These are phyloP conservation scores for Tipula lateralis DNA, from an alignment of 2,888 invertebrate species.

Conservation along the genomic window DNA sequence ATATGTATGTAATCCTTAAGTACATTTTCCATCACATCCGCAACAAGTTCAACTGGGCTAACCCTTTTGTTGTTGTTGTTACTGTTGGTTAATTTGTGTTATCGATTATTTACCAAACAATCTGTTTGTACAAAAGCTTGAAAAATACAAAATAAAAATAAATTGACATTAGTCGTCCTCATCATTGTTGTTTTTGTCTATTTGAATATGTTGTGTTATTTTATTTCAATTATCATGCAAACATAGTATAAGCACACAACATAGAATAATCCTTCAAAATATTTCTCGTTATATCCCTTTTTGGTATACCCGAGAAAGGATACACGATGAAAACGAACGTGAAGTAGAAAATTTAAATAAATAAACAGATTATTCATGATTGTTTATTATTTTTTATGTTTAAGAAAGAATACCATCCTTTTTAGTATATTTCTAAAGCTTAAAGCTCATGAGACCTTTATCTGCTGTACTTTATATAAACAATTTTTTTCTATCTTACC, in stretches of 20 bases:
- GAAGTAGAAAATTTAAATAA: background rate
- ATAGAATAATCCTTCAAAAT: background rate
- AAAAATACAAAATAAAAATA: background rate
- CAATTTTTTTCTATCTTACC: background rate
- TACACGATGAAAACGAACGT: background rate
- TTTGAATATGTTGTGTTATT: background rate
- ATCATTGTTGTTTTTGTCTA: background rate
- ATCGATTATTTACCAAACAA: constrained; percentile 24
- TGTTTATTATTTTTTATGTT: background rate
- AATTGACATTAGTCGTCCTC: background rate
- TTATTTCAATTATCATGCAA: background rate
- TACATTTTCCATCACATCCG: background rate
- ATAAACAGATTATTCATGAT: constrained; percentile 14
- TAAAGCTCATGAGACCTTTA: background rate
- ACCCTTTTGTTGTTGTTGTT: background rate
- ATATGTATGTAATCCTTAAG: background rate
- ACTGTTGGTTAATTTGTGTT: background rate
- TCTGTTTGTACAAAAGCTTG: background rate
- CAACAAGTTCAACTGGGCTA: background rate
- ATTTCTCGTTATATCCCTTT: background rate
- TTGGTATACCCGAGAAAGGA: background rate
- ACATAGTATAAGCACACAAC: background rate
- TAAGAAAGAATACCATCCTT: background rate
- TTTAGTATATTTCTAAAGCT: background rate
- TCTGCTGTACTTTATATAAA: background rate